Base-by-base conservation (phyloP, 2,113 vertebrate species). In the Lepus europaeus region DNA sequence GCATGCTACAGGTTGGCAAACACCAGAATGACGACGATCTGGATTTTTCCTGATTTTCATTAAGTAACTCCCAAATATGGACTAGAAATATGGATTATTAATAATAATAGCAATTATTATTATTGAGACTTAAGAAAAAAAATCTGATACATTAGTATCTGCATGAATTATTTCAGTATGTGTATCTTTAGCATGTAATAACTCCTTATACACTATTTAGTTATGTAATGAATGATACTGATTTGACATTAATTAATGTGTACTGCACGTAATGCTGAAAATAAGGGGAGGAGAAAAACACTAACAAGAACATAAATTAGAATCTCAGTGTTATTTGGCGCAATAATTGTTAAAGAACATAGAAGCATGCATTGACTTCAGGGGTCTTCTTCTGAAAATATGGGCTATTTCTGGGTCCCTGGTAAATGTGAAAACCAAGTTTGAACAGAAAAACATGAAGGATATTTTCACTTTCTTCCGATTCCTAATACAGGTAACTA, bases 381-480 rank as follows among this genome's bases (percentile, higher is more conserved):
- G n/a, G 16, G 36, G 2, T 20, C n/a, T 73, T 53, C n/a, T 87
- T 82, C 20, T 89, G 20, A 87, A 69, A 87, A 19, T 31, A 68
- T 12, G 4, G 0, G 29, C 27, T 70, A n/a, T 83, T 68, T 78
- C 63, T 51, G 29, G 3, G n/a, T 82, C 39, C 64, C 66, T 45
- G 69, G 31, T 22, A 90, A 90, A 89, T 27, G 59, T 45, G 91
- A 93, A 93, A 84, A 80, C n/a, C 64, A 93, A 56, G 5, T 86
- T 72, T 77, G 29, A 81, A 89, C 10, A 84, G 49, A 89, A 94
- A 94, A 89, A 73, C 27, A 91, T 56, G 4, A 79, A n/a, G 22
- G 17, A 45, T 83, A 85, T 56, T 64, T 64, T 89, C 4, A 69
- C 11, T 66, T 91, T 87, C 81, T 89, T 69, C 33, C 89, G 63